These are phyloP conservation scores for Orthonyx spaldingii DNA, from an alignment of 2,113 vertebrate genomes.

Conservation along the genomic window DNA sequence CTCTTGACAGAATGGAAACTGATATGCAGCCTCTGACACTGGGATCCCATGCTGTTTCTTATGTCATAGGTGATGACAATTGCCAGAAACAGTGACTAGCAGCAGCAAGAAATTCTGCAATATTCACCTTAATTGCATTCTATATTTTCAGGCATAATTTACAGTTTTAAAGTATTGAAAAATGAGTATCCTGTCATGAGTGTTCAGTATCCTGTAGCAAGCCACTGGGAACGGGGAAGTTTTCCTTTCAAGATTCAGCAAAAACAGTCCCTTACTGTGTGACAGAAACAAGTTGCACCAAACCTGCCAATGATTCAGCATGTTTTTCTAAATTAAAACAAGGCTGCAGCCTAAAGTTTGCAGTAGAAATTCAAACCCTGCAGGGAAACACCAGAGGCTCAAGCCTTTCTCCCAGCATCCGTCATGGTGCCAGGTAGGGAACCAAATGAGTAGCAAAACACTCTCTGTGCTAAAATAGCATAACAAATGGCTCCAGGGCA, in stretches of 20 bases:
- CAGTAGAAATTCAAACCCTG: not conserved
- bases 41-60: not conserved
- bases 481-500: constrained; percentile 41
- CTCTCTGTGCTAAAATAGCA: not conserved
- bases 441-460: not conserved
- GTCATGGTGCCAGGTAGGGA: not conserved
- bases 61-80: constrained; percentile 7
- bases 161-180: not conserved
- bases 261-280: constrained; percentile 23
- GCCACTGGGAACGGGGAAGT: not conserved
- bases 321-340: constrained; percentile 20
- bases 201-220: not conserved
- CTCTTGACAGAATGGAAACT: not conserved
- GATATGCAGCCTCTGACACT: constrained; percentile 9
- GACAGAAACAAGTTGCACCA: constrained; percentile 14
- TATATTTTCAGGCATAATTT: constrained; percentile 1
- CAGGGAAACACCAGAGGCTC: not conserved
- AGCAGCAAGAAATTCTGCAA: constrained; percentile 1
- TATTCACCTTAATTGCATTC: constrained; percentile 24
- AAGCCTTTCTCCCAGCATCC: not conserved
- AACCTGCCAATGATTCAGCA: constrained; percentile 27
- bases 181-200: not conserved
- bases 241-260: constrained; percentile 36
- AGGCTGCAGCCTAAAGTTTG: not conserved
- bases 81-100: constrained; percentile 8